Percentiles rank a stretch among this genome's conserved stretches.
Conservation (phyloP, 2,888 invertebrate species). For the Cremastobaeus sp. region DNA sequence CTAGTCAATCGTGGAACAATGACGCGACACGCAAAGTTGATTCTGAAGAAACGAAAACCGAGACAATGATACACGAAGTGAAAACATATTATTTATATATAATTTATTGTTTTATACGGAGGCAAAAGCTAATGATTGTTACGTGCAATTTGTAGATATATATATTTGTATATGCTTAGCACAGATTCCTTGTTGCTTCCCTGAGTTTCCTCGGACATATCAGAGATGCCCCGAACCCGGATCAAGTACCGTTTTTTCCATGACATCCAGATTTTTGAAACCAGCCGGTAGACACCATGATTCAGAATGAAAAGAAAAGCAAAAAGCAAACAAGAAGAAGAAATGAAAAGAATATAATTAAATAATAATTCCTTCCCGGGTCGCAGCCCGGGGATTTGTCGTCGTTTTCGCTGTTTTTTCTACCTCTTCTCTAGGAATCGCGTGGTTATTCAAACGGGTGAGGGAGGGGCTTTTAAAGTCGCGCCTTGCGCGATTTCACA, state of each 20-base stretch:
- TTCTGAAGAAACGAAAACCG: not conserved
- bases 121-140: conserved; percentile 44
- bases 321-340: conserved; percentile 21
- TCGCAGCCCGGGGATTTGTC: conserved; percentile 68
- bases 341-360: conserved; percentile 37
- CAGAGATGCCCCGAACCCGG: conserved; percentile 48
- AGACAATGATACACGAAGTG: conserved; percentile 12
- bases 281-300: conserved; percentile 61
- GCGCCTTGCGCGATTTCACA: conserved; percentile 55
- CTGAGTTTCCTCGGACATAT: conserved; percentile 60
- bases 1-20: conserved; percentile 45
- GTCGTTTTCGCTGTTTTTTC: conserved; percentile 75
- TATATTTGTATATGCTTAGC: conserved; percentile 55
- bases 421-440: conserved; percentile 74
- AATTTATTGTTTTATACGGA: conserved; percentile 55
- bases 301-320: conserved; percentile 54
- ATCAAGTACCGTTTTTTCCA: conserved; percentile 39
- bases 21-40: conserved; percentile 3
- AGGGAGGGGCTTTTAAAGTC: conserved; percentile 59
- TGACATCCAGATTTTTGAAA: conserved; percentile 55
- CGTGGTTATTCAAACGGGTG: conserved; percentile 65
- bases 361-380: conserved; percentile 65
- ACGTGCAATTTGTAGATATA: conserved; percentile 55
- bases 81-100: conserved; percentile 44
- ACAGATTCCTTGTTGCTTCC: conserved; percentile 54